Evolutionary conservation across 2,888 invertebrate species (phyloP), one percentile per base, ranked within the genome.

Genomic region (Leptinotarsa peninsularis): DNA sequence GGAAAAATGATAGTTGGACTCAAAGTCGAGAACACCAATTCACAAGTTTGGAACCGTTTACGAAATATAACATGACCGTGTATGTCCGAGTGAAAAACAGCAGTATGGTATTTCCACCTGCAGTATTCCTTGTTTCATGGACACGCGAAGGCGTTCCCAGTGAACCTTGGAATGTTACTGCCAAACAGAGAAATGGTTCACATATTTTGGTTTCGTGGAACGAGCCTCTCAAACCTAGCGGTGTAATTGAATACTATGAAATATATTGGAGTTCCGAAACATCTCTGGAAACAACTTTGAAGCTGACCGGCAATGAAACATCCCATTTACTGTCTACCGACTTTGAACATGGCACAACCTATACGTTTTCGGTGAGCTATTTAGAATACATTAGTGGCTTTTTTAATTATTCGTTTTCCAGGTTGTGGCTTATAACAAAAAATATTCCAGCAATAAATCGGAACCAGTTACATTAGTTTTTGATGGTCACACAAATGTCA

Each of bases 1-100:
- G 94, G 92, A 87, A 82, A 3, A 92, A 92, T 83, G 88, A 89
- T 49, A 88, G 88, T 1, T 95, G 95, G 95, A 92, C 90, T 4
- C 89, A 91, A 43, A 90, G 91, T 4, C 91, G 90, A 43, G 90
- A 89, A 73, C 91, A 89, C 85, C 91, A 90, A 63, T 95, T 96
- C 83, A 90, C 89, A 0, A 87, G 91, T 71, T 88, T 96, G 67
- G 89, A 91, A 77, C 93, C 96, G 0, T 94, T 89, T 83, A 95
- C 95, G 0, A 89, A 90, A n/a, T 96, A 96, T 85, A 95, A 95
- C 81, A 90, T 95, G 76, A 95, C 95, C 0, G 93, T 96, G 70
- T 95, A 93, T 86, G 93, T 94, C 0, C 89, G 91, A 72, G 89
- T 90, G 78, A 91, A 91, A 79, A 91, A 90, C 0, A 90, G 90